Evolutionary conservation across 2,888 invertebrate species (phyloP).

Genomic region (Drosophila nr. fundita): DNA sequence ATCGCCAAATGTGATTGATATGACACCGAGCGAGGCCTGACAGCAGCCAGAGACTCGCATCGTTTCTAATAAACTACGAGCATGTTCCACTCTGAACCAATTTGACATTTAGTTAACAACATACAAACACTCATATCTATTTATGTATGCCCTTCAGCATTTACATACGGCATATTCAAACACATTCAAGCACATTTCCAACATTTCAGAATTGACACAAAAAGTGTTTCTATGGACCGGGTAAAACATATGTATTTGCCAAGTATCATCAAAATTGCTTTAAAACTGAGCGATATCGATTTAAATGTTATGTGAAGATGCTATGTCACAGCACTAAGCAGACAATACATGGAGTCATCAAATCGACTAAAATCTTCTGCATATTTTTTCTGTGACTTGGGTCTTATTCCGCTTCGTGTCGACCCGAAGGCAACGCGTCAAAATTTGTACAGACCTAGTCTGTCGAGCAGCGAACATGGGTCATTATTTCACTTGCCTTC

Average conservation of each 20-base stretch:
- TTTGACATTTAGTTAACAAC: constrained; percentile 36
- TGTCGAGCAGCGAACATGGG: not conserved
- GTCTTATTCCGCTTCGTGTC: not conserved
- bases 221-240: not conserved
- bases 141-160: not conserved
- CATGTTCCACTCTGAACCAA: constrained; percentile 27
- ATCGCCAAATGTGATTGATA: constrained; percentile 55
- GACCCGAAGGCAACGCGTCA: not conserved
- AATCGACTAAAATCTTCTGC: not conserved
- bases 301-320: not conserved
- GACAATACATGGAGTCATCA: not conserved
- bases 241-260: not conserved
- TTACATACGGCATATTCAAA: not conserved
- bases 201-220: not conserved
- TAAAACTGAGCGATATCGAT: not conserved
- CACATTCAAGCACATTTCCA: not conserved
- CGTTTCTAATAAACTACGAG: constrained; percentile 14
- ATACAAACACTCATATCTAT: not conserved
- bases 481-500: not conserved
- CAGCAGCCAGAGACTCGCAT: constrained; percentile 28
- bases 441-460: not conserved
- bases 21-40: constrained; percentile 46
- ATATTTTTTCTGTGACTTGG: too few relatives aligned
- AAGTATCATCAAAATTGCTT: not conserved
- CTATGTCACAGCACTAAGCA: not conserved